Evolutionary conservation across 2,113 vertebrate genomes (phyloP).

Genomic region (Oreochromis aureus): DNA sequence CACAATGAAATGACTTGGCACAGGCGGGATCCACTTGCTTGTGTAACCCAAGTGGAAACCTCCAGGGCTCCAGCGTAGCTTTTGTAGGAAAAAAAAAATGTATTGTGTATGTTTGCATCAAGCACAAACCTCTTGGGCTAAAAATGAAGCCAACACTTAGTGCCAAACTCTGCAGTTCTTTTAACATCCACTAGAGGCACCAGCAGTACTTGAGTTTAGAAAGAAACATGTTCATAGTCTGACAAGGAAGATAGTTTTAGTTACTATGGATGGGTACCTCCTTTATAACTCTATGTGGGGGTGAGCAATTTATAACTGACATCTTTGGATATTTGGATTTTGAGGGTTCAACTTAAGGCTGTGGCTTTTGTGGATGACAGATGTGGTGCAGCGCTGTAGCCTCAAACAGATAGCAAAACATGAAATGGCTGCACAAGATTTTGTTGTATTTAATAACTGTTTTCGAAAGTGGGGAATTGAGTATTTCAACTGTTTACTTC

Average conservation of each 20-base stretch:
- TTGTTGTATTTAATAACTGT: background rate
- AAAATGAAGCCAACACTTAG: background rate
- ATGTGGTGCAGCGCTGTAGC: background rate
- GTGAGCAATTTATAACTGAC: background rate
- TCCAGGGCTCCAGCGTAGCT: background rate
- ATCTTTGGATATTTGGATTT: background rate
- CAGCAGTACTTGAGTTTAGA: background rate
- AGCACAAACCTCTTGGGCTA: background rate
- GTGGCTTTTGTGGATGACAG: background rate
- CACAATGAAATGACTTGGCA: background rate
- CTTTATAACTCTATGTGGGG: background rate
- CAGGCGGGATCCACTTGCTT: background rate
- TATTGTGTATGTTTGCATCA: background rate
- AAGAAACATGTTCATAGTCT: background rate
- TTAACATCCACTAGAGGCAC: background rate
- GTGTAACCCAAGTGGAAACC: background rate
- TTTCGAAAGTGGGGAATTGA: background rate
- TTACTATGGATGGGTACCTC: background rate
- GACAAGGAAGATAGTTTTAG: background rate
- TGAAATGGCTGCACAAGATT: background rate
- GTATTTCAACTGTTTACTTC: background rate
- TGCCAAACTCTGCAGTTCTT: background rate
- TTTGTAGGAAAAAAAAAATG: background rate
- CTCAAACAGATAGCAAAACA: background rate
- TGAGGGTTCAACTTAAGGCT: background rate